Evolutionary conservation across 2,797 vertebrate species (phyloP), one percentile per base, ranked within the genome.

Genomic region (Clarias fuscus): DNA sequence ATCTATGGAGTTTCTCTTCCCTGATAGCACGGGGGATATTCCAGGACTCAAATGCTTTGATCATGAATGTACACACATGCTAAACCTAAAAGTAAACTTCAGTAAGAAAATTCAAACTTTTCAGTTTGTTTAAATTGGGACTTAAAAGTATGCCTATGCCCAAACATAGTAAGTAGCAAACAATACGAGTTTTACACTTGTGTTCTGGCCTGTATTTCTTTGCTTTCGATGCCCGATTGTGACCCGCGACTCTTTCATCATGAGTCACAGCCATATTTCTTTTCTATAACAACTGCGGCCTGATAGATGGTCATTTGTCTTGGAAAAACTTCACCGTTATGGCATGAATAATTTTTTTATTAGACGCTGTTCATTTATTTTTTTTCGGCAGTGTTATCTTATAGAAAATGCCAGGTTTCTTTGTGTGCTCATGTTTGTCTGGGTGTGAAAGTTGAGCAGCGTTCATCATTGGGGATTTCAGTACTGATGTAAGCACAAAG

Each of bases 391-490:
- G 67, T 70, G 86, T 86, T 87, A 40, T 81, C 82, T 80, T 64
- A 24, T 43, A 64, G 37, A 1, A 40, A 80, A n/a, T 37, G 37
- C 59, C 82, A 59, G 76, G 78, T 88, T 53, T 85, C 53, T 56
- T 73, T 73, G n/a, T 59, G 17, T 75, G 67, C 77, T 80, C 37
- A n/a, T 1, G 67, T 90, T 88, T 83, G 85, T 86, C 78, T 89
- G 88, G 89, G 91, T 82, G 88, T 91, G 88, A 91, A 85, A 89
- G 90, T 48, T 84, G 80, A 90, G 81, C 75, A 8, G 82, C 79
- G 33, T 71, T 43, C 91, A 92, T 93, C 91, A 89, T 58, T 53
- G 76, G 90, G 91, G 92, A 91, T 89, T 89, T 92, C 84, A 85
- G 72, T 91, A 87, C 92, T 91, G 92, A 89, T 70, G 91, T 89